Evolutionary conservation across 92 coral and sea anemone species (phyloP).

Genomic region (Paramuricea clavata): DNA sequence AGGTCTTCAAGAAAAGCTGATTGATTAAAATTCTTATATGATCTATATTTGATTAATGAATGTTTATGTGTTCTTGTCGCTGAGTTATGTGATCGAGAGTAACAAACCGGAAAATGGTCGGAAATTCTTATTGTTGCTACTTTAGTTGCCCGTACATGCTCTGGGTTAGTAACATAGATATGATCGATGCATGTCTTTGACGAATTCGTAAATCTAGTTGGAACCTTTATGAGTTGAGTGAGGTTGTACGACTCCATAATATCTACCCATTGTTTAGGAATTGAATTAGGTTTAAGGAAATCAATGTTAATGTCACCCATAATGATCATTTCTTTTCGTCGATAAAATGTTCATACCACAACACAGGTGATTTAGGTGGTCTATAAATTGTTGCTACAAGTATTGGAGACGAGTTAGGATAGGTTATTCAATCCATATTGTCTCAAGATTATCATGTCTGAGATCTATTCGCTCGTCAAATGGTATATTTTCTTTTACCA

Average conservation of each 20-base stretch:
- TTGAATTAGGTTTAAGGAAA: background rate
- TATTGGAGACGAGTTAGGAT: constrained; percentile 10
- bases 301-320: constrained; percentile 33
- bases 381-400: constrained; percentile 7
- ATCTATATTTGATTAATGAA: constrained; percentile 2
- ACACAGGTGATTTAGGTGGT: constrained; percentile 20
- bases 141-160: constrained; percentile 20
- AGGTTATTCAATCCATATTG: constrained; percentile 24
- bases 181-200: constrained; percentile 21
- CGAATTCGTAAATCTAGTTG: background rate
- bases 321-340: constrained; percentile 20
- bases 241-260: constrained; percentile 1
- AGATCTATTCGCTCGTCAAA: constrained; percentile 13
- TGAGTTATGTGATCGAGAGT: background rate
- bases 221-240: constrained; percentile 1
- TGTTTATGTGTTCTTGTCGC: background rate
- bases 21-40: constrained; percentile 13
- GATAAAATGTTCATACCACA: constrained; percentile 20
- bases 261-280: background rate
- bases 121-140: constrained; percentile 4
- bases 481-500: background rate
- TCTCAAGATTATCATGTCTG: constrained; percentile 16
- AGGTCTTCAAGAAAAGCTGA: constrained; percentile 12
- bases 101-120: constrained; percentile 18
- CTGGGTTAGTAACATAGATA: constrained; percentile 18